Evolutionary conservation across 1,140 invertebrate genomes (phyloP), one percentile per base, ranked within the genome.

Genomic region (Drosophila lini): DNA sequence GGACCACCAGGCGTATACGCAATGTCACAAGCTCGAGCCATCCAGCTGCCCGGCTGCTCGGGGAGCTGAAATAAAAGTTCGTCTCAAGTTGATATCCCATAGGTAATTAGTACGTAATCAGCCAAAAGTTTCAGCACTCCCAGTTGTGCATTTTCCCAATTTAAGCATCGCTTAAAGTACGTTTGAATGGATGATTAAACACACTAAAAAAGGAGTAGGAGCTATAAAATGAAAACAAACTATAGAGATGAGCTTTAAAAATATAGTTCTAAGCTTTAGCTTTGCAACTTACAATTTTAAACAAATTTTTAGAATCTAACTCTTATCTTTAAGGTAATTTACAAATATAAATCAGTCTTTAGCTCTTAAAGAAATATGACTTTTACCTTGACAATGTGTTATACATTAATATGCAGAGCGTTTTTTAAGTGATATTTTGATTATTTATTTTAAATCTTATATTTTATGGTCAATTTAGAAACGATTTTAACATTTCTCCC

Each of bases 1-100:
- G 40, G 28, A 28, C 11, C 11, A 61, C 77, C 0, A 52, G 67
- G 64, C 76, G 76, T 83, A 83, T 83, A 76, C 80, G 76, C 61
- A 68, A 22, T 63, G 44, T 41, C 5, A n/a, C 52, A 9, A 55
- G 34, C 16, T 9, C 16, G 5, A 5, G 41, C 19, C 15, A 6
- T 1, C 22, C 44, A 3, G 13, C 48, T 13, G n/a, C 28, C 10
- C 16, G 50, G 7, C 50, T 15, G 19, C 22, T 38, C 3, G 25
- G 34, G 65, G 19, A 36, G 55, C 10, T 28, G 44, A 11, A 62
- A 65, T 68, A 44, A 69, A 42, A 53, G 15, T 69, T 52, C 22
- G 11, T 25, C 58, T 22, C 44, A 22, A 25, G 34, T n/a, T 47
- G 31, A 48, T 38, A 25, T 78, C 74, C 67, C 68, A 36, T 11